Percentiles rank a stretch among this genome's conserved stretches.
Conservation (phyloP, 2,888 invertebrate species). For the Drosophila eohydei region DNA sequence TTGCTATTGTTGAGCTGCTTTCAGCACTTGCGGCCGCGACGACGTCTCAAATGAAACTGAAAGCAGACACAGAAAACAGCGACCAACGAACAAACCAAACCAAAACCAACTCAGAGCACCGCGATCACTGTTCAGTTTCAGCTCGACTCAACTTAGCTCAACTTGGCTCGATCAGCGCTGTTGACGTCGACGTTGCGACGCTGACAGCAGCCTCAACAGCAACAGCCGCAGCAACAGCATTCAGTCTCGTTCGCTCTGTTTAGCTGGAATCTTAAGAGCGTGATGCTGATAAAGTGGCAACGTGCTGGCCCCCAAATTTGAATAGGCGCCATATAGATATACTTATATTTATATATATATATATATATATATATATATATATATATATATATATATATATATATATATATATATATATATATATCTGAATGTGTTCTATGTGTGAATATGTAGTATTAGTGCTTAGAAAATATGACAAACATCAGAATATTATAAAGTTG, state of each 20-base stretch:
- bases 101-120: conserved; percentile 43
- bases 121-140: conserved; percentile 23
- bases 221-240: conserved; percentile 10
- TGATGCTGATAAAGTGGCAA: conserved; percentile 73
- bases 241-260: conserved; percentile 32
- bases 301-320: conserved; percentile 67
- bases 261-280: conserved; percentile 71
- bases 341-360: background rate
- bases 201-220: conserved; percentile 11
- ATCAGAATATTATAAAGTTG: conserved; percentile 11
- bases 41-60: conserved; percentile 85
- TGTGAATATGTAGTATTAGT: conserved; percentile 19
- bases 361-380: conserved; percentile 2
- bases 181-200: conserved; percentile 25
- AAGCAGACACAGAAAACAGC: conserved; percentile 80
- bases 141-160: conserved; percentile 32
- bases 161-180: conserved; percentile 31
- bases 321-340: conserved; percentile 44
- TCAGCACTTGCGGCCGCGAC: conserved; percentile 77
- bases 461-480: conserved; percentile 8
- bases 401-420: conserved; percentile 1
- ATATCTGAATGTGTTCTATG: conserved; percentile 14
- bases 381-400: conserved; percentile 8
- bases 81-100: conserved; percentile 45
- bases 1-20: conserved; percentile 30